Evolutionary conservation across 1,140 invertebrate species (phyloP).

Genomic region (Caenorhabditis tropicalis): DNA sequence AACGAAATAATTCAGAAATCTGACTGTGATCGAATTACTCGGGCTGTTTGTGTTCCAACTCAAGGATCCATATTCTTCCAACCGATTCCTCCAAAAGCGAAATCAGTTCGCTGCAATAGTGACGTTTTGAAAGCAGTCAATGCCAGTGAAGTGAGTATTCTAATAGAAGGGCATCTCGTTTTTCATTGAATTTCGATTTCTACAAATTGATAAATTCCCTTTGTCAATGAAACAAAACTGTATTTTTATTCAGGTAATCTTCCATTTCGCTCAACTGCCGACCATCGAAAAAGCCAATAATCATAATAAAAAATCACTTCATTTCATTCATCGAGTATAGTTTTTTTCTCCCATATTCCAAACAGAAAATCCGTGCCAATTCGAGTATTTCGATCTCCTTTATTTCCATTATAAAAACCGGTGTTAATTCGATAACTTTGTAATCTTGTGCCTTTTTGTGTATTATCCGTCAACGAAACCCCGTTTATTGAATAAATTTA

Average conservation of each 20-base stretch:
- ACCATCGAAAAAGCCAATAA: conserved; percentile 7
- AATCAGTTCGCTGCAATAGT: background rate
- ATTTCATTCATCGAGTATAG: conserved; percentile 34
- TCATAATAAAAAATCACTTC: background rate
- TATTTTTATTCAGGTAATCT: conserved; percentile 15
- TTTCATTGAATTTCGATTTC: too few species aligned
- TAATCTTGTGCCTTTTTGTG: background rate
- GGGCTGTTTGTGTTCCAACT: conserved; percentile 27
- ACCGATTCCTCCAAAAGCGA: conserved; percentile 35
- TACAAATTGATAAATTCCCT: too few species aligned
- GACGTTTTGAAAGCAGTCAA: background rate
- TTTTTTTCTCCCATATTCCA: background rate
- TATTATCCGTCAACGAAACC: background rate
- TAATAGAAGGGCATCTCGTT: too few species aligned
- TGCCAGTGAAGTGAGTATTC: background rate
- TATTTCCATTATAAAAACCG: background rate
- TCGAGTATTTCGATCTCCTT: background rate
- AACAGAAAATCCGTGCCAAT: background rate
- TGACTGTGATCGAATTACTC: conserved; percentile 26
- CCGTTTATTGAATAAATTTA: background rate
- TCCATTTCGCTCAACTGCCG: conserved; percentile 18
- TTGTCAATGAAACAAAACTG: too few species aligned
- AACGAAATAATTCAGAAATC: conserved; percentile 5
- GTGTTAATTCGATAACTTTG: conserved; percentile 1
- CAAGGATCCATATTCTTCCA: conserved; percentile 40